phyloP scores from a whole-genome alignment of 2,797 vertebrate species.

The Acanthurus lineatus region DNA sequence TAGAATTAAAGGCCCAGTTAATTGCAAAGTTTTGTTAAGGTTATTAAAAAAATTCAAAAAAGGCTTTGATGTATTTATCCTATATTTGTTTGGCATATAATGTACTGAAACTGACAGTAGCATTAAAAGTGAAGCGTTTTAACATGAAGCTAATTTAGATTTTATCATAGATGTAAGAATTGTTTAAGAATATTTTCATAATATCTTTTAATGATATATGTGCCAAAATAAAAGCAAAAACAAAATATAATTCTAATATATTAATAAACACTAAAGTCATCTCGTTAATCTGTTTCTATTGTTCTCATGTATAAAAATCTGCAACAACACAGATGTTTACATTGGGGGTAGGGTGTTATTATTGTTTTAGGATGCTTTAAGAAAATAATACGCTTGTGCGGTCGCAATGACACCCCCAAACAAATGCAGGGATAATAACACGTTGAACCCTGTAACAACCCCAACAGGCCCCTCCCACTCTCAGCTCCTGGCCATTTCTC shows the following conservation, averaged over 20 bases:
- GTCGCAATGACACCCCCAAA: slow-evolving; percentile 28
- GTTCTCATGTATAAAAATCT: too few species aligned
- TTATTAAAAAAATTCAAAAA: too few species aligned
- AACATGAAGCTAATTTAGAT: not conserved
- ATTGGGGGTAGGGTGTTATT: not conserved
- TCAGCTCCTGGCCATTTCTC: slow-evolving; percentile 52
- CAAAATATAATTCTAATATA: too few species aligned
- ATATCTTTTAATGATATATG: not conserved
- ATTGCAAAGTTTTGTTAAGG: too few species aligned
- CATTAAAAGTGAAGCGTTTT: not conserved
- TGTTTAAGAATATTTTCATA: not conserved
- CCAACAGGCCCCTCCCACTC: slow-evolving; percentile 17
- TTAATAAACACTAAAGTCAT: not conserved
- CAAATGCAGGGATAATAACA: slow-evolving; percentile 50
- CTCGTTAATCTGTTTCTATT: not conserved
- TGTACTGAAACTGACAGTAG: not conserved
- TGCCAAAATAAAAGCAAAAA: not conserved
- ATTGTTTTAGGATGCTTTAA: slow-evolving; percentile 15
- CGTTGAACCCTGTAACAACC: slow-evolving; percentile 48
- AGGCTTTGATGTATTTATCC: not conserved
- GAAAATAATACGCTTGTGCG: slow-evolving; percentile 22
- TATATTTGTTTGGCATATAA: not conserved
- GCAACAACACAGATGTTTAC: not conserved
- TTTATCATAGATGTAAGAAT: not conserved
- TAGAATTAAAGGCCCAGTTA: not conserved